Base-by-base conservation (phyloP, 2,113 vertebrate species). In the Amblyopsis rosae region DNA sequence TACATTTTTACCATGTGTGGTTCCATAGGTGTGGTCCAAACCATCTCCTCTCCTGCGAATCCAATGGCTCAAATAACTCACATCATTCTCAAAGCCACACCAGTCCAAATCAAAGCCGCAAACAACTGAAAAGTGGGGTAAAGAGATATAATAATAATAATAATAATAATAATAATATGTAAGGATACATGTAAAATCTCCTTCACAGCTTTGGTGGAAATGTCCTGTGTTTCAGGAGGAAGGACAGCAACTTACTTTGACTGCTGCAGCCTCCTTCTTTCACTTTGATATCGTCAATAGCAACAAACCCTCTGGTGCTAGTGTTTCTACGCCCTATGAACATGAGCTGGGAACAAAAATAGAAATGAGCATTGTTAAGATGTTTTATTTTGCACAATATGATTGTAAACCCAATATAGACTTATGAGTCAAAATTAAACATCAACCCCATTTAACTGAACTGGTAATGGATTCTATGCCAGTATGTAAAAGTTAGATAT, bases 271-370 rank as follows among this genome's bases (percentile, higher is more conserved):
- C 61, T 4, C 91, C 91, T n/a, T 77, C 69, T 60, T 61, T 90
- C 65, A 91, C 88, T 72, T 74, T 86, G 13, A 93, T 19, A 62
- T 93, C 92, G 73, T 93, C 93, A 49, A 93, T 65, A 13, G 92
- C 90, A 4, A 92, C 91, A 46, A 93, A 93, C 15, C 93, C 91
- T 26, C 54, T 61, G 53, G 88, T 88, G 48, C 15, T 70, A 12
- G 17, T 47, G 17, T 78, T 71, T 80, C 80, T 90, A 3, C 74
- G 83, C 0, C 88, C 91, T 12, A 47, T 70, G n/a, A 93, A 82
- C 76, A 66, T 68, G 4, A 93, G 12, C 92, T 93, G 71, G 46
- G 12, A 49, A 74, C 3, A 16, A 50, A 68, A 41, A 1, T 10
- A 58, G 58, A n/a, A 8, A 54, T 16, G 4, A n/a, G 51, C 6